Evolutionary conservation across 2,888 invertebrate genomes (phyloP), one percentile per base, ranked within the genome.

Genomic region (Empis livida): DNA sequence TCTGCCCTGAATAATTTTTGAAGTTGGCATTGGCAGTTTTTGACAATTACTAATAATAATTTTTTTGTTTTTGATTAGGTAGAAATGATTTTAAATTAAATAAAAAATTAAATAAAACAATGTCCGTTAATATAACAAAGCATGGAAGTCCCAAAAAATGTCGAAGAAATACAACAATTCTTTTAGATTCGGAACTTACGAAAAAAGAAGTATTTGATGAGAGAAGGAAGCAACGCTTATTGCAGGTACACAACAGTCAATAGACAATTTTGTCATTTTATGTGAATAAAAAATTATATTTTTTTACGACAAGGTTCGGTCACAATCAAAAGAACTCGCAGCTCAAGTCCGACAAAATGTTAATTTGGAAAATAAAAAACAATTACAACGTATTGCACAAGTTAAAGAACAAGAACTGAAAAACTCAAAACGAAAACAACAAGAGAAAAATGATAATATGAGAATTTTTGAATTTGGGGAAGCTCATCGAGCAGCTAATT

Each of bases 111-210:
- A 27, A 2, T 27, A 8, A 27, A 2, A 27, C 5, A 31, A 77
- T 80, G 79, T 77, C 79, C 43, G 73, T 79, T 53, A 76, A 78
- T 61, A 74, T 78, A 45, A 76, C 74, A 13, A 74, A 77, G 9
- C 72, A 67, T 57, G 75, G 75, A 23, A 77, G 75, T 62, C 75
- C 74, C 42, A 64, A 73, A 9, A 71, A 67, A 54, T 69, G 72
- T 49, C 65, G 64, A 43, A 62, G 65, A 27, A 70, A 72, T 39
- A 72, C 68, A 64, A 68, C 73, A 66, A 64, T 75, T 20, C 61
- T 75, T 1, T 61, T 67, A 2, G 76, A 78, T 63, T 60, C 72
- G 5, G 73, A 77, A 54, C 64, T 67, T 47, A 62, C 70, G 1
- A 73, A 71, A 58, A 73, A 74, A 60, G 74, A 75, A 56, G 74